A percentile compares a stretch with the other conserved stretches of the same genome.
Conservation (phyloP, 2,797 vertebrate species). For the Cossypha polioptera region DNA sequence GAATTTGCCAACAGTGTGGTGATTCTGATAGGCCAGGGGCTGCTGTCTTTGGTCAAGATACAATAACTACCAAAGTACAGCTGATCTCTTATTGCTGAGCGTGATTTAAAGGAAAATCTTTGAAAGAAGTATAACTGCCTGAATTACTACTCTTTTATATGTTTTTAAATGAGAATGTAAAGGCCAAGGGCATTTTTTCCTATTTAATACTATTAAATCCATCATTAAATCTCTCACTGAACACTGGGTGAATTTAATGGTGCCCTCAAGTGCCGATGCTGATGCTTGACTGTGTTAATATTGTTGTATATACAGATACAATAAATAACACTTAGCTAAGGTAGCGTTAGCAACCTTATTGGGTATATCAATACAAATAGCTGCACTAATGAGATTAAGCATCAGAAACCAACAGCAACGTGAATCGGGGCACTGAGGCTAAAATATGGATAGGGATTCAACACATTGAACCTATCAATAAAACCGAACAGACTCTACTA, state of each 20-base stretch:
- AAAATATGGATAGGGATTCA: conserved; percentile 29
- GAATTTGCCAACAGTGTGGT: conserved; percentile 37
- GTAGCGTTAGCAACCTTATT: conserved; percentile 64
- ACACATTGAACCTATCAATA: conserved; percentile 32
- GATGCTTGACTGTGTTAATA: conserved; percentile 78
- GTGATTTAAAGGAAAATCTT: conserved; percentile 76
- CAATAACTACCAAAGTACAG: neutral
- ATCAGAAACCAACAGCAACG: conserved; percentile 53
- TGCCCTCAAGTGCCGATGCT: conserved; percentile 73
- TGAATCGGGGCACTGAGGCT: conserved; percentile 42
- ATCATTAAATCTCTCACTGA: conserved; percentile 78
- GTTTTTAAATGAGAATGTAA: conserved; percentile 80
- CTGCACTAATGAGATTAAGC: conserved; percentile 72
- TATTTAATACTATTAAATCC: conserved; percentile 79
- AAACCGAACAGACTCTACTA: conserved; percentile 48
- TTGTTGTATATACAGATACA: conserved; percentile 76
- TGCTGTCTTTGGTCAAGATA: conserved; percentile 42
- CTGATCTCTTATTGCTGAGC: conserved; percentile 50
- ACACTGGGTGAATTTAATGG: conserved; percentile 78
- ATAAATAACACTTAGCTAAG: conserved; percentile 81
- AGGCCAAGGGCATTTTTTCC: conserved; percentile 78
- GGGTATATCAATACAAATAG: conserved; percentile 72
- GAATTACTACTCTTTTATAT: conserved; percentile 79
- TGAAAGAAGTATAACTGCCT: conserved; percentile 73
- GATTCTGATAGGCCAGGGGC: conserved; percentile 9